Base-by-base conservation (phyloP, 2,888 invertebrate species). In the Callyntrura guangdongensis region DNA sequence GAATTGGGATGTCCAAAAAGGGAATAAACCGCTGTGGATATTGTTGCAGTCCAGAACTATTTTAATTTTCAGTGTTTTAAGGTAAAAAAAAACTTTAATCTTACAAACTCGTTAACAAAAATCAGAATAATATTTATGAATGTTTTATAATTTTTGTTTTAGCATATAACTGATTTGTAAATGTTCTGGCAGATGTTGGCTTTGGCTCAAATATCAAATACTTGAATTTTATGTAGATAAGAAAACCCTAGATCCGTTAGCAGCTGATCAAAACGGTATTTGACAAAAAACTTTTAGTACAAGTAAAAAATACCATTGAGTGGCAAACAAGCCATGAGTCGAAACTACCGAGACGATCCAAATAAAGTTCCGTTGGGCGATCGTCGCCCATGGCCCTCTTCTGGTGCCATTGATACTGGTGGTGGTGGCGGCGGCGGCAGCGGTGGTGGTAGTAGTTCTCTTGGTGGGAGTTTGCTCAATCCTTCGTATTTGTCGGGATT, bases 321-420 rank as follows among this genome's bases (percentile, higher is more conserved):
- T 11, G 0, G 17, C 20, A 20, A 9, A 47, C 36, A 3, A 17
- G 59, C n/a, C 17, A 90, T 90, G 90, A 83, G 83, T 11, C 27
- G 90, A 53, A 86, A 67, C 45, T 90, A 77, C 77, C 90, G 91
- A 17, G 91, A 92, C 22, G 90, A 92, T 47, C 85, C 91, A 3
- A 92, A 92, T 49, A 92, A 92, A 25, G 90, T 92, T 3, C 91
- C 91, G 0, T 64, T 92, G 47, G 91, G 91, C 0, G 86, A 89
- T n/a, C 90, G 90, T 0, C 64, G 86, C 0, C 86, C 90, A 20
- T 90, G 90, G 83, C 86, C 89, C 0, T 45, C 84, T 4, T 90
- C 90, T 0, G 49, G 61, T 25, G 8, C 5, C n/a, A 36, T 17
- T 0, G 85, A 69, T 9, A 47, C 27, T 14, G 59, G 88, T 12